phyloP scores from a whole-genome alignment of 2,797 vertebrate species.

The Danio jaintianensis region DNA sequence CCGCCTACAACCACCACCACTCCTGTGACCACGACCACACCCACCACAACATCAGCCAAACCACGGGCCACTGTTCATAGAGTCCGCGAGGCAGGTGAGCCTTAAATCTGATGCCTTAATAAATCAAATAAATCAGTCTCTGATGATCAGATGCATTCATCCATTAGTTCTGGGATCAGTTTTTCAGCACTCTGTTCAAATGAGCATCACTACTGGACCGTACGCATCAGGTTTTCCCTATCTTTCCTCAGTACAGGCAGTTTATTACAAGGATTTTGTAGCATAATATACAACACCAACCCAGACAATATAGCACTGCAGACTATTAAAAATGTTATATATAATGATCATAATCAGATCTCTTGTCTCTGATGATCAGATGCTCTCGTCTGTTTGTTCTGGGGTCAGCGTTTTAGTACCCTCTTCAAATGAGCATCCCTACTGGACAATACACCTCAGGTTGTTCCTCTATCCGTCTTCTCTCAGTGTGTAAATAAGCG shows the following conservation, averaged over 20 bases:
- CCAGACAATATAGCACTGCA: too few relatives aligned
- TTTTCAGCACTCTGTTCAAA: too few relatives aligned
- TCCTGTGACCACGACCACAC: slow-evolving; percentile 57
- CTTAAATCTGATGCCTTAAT: not conserved
- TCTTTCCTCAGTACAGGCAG: too few relatives aligned
- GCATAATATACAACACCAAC: too few relatives aligned
- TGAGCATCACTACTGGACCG: too few relatives aligned
- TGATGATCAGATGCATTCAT: too few relatives aligned
- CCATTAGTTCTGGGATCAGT: too few relatives aligned
- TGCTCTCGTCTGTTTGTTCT: not conserved
- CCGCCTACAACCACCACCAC: slow-evolving; percentile 53
- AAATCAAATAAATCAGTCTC: not conserved
- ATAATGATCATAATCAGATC: too few relatives aligned
- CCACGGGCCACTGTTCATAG: slow-evolving; percentile 75
- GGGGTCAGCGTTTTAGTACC: not conserved
- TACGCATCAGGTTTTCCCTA: too few relatives aligned
- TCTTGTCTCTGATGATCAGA: not conserved
- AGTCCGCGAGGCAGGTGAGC: slow-evolving; percentile 86
- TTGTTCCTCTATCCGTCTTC: slow-evolving; percentile 59
- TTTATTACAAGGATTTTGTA: too few relatives aligned
- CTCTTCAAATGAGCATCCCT: not conserved
- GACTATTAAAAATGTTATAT: too few relatives aligned
- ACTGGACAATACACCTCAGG: not conserved
- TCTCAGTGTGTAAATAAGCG: slow-evolving; percentile 62
- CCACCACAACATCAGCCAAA: slow-evolving; percentile 70